Conservation (phyloP, 2,888 invertebrate species). For the Oxystoma pomonae region DNA sequence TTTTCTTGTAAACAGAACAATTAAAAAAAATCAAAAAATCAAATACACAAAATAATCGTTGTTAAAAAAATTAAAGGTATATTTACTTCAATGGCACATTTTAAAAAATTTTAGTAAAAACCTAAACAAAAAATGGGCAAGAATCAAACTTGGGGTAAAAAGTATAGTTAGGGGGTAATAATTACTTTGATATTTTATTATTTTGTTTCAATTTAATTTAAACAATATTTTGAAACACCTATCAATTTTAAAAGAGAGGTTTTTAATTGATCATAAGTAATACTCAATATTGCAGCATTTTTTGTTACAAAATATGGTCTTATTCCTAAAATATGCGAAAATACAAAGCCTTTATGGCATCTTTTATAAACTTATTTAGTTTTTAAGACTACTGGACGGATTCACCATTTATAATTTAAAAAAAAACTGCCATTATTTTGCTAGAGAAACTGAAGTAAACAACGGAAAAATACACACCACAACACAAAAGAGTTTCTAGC, state of each 20-base stretch:
- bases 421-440: too few species aligned
- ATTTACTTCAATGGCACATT: not conserved
- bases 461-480: too few species aligned
- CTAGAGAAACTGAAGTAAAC: too few species aligned
- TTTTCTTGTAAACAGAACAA: not conserved
- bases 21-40: not conserved
- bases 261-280: too few species aligned
- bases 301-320: not conserved
- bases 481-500: slow-evolving; percentile 14
- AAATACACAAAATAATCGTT: not conserved
- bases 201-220: too few species aligned
- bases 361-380: not conserved
- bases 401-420: too few species aligned
- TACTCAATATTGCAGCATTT: too few species aligned
- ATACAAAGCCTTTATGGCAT: not conserved
- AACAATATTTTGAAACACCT: too few species aligned
- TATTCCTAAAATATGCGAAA: not conserved
- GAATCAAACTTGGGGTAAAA: too few species aligned
- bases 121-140: not conserved
- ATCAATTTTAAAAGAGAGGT: too few species aligned
- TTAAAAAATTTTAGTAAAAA: not conserved
- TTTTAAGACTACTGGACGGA: not conserved
- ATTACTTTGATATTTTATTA: too few species aligned
- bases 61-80: not conserved
- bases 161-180: too few species aligned